Evolutionary conservation across 2,797 vertebrate genomes (phyloP).

Genomic region (Artibeus jamaicensis): DNA sequence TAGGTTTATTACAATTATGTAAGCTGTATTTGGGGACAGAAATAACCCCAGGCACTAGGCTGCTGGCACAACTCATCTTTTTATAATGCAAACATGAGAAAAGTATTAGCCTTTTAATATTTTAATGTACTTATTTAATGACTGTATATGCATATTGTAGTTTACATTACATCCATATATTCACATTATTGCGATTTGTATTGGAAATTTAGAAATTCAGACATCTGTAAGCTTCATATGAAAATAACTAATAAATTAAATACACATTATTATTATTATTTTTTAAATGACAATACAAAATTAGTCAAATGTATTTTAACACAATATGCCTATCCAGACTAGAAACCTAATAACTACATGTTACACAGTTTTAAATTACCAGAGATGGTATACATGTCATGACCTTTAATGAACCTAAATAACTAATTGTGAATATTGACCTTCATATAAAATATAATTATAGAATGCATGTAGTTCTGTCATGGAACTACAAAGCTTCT

Average conservation of each 20-base stretch:
- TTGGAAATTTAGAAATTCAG: background rate
- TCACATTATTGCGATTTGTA: background rate
- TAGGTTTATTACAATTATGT: background rate
- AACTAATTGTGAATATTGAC: slow-evolving; percentile 2
- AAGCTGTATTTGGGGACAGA: background rate
- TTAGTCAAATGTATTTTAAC: slow-evolving; percentile 24
- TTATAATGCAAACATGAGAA: background rate
- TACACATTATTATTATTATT: background rate
- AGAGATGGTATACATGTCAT: background rate
- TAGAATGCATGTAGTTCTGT: background rate
- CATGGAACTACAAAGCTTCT: background rate
- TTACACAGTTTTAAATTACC: background rate
- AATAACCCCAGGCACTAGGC: background rate
- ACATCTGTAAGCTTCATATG: background rate
- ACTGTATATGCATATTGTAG: background rate
- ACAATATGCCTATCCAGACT: background rate
- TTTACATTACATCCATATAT: background rate
- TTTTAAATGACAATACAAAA: background rate
- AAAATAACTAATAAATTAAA: background rate
- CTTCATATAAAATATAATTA: background rate
- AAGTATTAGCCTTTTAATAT: slow-evolving; percentile 2
- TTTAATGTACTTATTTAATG: background rate
- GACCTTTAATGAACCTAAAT: slow-evolving; percentile 26
- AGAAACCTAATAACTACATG: background rate
- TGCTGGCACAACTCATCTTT: background rate